Base-by-base conservation (phyloP, 2,888 invertebrate species). In the Pheosia tremula region DNA sequence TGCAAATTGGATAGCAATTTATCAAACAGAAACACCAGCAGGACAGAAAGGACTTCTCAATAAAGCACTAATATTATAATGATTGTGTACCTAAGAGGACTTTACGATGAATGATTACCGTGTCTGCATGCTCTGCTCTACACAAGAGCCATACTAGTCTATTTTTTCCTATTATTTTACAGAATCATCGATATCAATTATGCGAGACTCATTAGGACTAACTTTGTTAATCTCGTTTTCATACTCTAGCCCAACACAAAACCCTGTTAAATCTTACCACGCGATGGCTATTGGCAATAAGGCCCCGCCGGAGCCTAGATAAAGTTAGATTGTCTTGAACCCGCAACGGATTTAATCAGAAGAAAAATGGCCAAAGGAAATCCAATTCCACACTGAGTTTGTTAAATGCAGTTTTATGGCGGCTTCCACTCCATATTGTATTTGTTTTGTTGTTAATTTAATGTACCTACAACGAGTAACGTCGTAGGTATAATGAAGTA, bases 321-420 rank as follows among this genome's bases (percentile, higher is more conserved):
- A 56, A 56, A 56, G 41, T 56, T 56, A 56, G 56, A 56, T 56
- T 56, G 56, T 41, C 41, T 56, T 41, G 56, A 56, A 7, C 41
- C 24, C 41, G 41, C 56, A 39, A 13, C 56, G 56, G 13, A 56
- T 56, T 56, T 56, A 56, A 56, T 56, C 56, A 41, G 41, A 56
- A 56, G 39, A 56, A 56, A 56, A 56, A 56, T 56, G 37, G 39
- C 6, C 41, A 1, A 41, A 39, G 13, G 13, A 41, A 41, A 56
- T 56, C 39, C 41, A 56, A 56, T 41, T 13, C 24, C 13, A 8
- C 3, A 56, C n/a, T 39, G 41, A 56, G 41, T 41, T 56, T 56
- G 41, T 13, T n/a, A 56, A 56, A 39, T 54, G 37, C 41, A 56
- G 8, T 41, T 41, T 56, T 9, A 41, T 24, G 6, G 24, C 13